Base-by-base conservation (phyloP, 2,797 vertebrate genomes). In the Enteromius treurensis region DNA sequence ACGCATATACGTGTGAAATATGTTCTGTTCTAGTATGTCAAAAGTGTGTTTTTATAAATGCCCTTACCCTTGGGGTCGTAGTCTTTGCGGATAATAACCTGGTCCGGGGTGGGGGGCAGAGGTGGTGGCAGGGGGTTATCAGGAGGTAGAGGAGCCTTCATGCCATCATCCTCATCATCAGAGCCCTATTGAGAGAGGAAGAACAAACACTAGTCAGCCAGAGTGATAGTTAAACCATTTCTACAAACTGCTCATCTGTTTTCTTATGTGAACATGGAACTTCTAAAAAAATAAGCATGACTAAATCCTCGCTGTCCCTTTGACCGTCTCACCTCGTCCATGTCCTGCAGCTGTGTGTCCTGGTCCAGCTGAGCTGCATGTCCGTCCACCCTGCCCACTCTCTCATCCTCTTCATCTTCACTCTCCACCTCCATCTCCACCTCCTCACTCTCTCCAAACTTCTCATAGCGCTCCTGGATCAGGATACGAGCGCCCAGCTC, bases 351-450 rank as follows among this genome's bases (percentile, higher is more conserved):
- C 94, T 98, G 97, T 11, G 98, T 99, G 88, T 99, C 98, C 90
- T 99, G 98, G 91, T 99, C 98, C 67, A 95, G 94, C 67, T 98
- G 98, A 42, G 95, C 89, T 15, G 95, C 91, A 0, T 96, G 90
- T 76, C 96, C 96, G 5, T 94, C 94, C 0, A 91, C 73, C 53
- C 98, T 95, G 51, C 92, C 89, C 40, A 95, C 94, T 14, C 97
- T 93, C 17, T 91, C 93, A 71, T 99, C 97, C 0, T 98, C 97
- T 19, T 99, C 98, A 70, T 99, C 97, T 64, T 99, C 98, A 65
- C 98, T 99, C 87, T 99, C 98, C 1, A 99, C 98, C 90, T 99
- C 98, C 98, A 99, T 99, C 90, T 99, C 98, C 0, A 99, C 98
- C 87, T 99, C 98, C 85, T 99, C 98, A 2, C 98, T 99, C 92